Base-by-base conservation (phyloP, 2,113 vertebrate species). In the Nipponia nippon region DNA sequence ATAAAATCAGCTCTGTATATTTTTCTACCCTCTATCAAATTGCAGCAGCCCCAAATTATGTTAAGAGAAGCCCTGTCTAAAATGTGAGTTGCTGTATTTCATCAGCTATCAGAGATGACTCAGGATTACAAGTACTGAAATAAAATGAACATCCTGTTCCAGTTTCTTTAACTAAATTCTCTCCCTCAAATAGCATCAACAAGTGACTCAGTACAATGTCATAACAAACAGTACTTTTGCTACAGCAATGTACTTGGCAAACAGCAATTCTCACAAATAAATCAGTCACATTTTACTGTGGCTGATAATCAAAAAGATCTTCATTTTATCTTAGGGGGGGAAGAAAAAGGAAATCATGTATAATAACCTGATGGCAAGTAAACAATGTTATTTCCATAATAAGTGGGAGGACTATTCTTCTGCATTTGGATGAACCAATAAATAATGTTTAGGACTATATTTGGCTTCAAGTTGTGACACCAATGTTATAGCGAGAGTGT, bases 141-240 rank as follows among this genome's bases (percentile, higher is more conserved):
- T 97, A 94, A 97, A 94, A 94, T n/a, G 59, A 97, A 78, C 81
- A 95, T 97, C 96, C 63, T 95, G 88, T 96, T 97, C 81, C 49
- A 89, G 75, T 87, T 95, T 70, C 86, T 91, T 94, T 93, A 95
- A 90, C 47, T 29, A 95, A 93, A 92, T 90, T 96, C 56, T 93
- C 93, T 87, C 89, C 93, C 93, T 53, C 91, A 72, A 90, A 96
- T 93, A 96, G 94, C 87, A 93, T 75, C 95, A 94, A 97, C 95
- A 96, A 97, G 49, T 95, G 86, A 97, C 78, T 96, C 83, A 82
- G 66, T 90, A 52, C 96, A 96, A 93, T 90, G 56, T 86, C 92
- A 95, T 94, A 94, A 95, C 89, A 95, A 93, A 67, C 85, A 88
- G 87, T 70, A 40, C 79, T 83, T 75, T 75, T 52, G 87, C 75